Base-by-base conservation (phyloP, 2,113 vertebrate species). In the Leuciscus idus region DNA sequence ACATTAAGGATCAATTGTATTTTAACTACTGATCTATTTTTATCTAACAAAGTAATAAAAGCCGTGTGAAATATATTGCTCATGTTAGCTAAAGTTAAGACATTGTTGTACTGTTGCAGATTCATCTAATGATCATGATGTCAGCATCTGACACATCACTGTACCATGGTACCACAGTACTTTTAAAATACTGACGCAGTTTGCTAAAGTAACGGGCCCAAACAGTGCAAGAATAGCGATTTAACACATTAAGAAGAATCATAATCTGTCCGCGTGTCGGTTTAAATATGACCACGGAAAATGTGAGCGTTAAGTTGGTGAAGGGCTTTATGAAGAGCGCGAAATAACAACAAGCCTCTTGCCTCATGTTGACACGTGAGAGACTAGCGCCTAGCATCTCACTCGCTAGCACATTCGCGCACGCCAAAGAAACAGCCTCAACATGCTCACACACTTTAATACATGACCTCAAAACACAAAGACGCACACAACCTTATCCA, bases 321-420 rank as follows among this genome's bases (percentile, higher is more conserved):
- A 66, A 28, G 15, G 19, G 28, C 2, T 82, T 68, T 15, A 23
- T 3, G 19, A 50, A 48, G 28, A 33, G 36, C 43, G 46, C 2
- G 62, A 70, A 43, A 73, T 57, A 33, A 84, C 82, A 84, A 84
- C 62, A 82, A 70, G 43, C 26, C 79, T 66, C 6, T 9, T 30
- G 81, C 81, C 66, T 73, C 81, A 84, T 10, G 64, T 68, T 85
- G 84, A 90, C 89, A 90, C 87, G 87, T 88, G 87, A 88, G 80
- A 84, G 62, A 85, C 72, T 73, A 62, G 68, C 77, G 50, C 68
- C 68, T 84, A 84, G 82, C 82, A 84, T 84, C 33, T 39, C 39
- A 4, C 46, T 36, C 59, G 78, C 79, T 61, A 76, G 79, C 70
- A 52, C 59, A 43, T 36, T 43, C 33, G 33, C 36, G 13, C 48